A percentile compares a stretch with the other conserved stretches of the same genome.
These are phyloP conservation scores for Mycetomoellerius zeteki DNA, from an alignment of 1,140 invertebrate species.

Conservation along the genomic window DNA sequence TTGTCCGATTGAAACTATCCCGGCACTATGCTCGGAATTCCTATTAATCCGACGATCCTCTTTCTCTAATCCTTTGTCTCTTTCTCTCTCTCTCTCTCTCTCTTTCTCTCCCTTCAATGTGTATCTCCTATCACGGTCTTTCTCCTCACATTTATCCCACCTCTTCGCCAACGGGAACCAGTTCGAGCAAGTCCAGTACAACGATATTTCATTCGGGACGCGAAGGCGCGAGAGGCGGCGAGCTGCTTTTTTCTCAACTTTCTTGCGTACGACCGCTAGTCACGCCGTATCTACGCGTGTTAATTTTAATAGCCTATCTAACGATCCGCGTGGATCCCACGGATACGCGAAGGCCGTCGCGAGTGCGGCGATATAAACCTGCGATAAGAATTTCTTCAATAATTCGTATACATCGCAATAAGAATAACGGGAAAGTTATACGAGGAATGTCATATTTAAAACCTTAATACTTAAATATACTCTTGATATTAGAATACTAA, in stretches of 20 bases:
- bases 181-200: slow-evolving; percentile 68
- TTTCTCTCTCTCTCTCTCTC: slow-evolving; percentile 21
- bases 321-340: slow-evolving; percentile 39
- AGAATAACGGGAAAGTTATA: neutral
- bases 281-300: slow-evolving; percentile 58
- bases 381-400: neutral
- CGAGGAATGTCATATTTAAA: neutral
- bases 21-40: slow-evolving; percentile 83
- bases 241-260: slow-evolving; percentile 38
- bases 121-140: slow-evolving; percentile 22
- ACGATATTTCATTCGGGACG: slow-evolving; percentile 78
- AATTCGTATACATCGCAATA: neutral
- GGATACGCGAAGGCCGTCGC: slow-evolving; percentile 38
- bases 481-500: neutral
- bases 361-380: neutral
- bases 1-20: slow-evolving; percentile 83
- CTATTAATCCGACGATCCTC: slow-evolving; percentile 77
- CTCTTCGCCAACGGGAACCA: slow-evolving; percentile 64
- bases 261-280: slow-evolving; percentile 45
- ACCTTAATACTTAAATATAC: neutral
- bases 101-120: neutral
- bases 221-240: slow-evolving; percentile 33
- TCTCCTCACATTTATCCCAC: slow-evolving; percentile 40
- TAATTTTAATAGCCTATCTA: slow-evolving; percentile 59
- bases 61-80: slow-evolving; percentile 48